Evolutionary conservation across 1,140 invertebrate genomes (phyloP).

Genomic region (Aethina tumida): DNA sequence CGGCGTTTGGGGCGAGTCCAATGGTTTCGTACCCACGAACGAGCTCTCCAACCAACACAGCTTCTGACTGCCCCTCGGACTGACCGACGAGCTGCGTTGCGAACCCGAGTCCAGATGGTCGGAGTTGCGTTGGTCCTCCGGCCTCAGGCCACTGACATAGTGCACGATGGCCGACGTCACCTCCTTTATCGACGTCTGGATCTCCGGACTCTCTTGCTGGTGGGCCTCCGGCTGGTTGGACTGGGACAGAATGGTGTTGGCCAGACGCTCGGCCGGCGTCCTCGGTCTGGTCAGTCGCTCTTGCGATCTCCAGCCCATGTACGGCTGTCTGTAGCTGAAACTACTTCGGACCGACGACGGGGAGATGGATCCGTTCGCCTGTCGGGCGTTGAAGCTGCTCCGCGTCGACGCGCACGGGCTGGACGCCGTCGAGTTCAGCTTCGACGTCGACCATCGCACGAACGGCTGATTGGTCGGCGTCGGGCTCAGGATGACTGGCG

Average conservation of each 20-base stretch:
- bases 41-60: constrained; percentile 84
- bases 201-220: constrained; percentile 55
- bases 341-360: constrained; percentile 44
- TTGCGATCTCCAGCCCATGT: constrained; percentile 82
- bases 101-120: constrained; percentile 21
- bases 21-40: constrained; percentile 73
- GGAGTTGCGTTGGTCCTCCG: constrained; percentile 30
- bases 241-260: constrained; percentile 49
- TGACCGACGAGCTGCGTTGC: constrained; percentile 27
- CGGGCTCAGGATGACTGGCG: constrained; percentile 30
- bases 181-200: constrained; percentile 82
- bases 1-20: constrained; percentile 76
- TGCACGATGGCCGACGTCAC: constrained; percentile 88
- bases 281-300: constrained; percentile 65
- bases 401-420: constrained; percentile 53
- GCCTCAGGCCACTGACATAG: constrained; percentile 71
- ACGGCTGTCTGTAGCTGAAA: constrained; percentile 63
- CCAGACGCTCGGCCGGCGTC: constrained; percentile 72
- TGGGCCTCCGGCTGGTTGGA: constrained; percentile 28
- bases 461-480: constrained; percentile 40
- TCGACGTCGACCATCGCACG: constrained; percentile 75
- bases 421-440: constrained; percentile 65
- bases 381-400: constrained; percentile 47
- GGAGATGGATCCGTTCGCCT: constrained; percentile 33
- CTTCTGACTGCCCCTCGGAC: constrained; percentile 44